Evolutionary conservation across 2,113 vertebrate species (phyloP), one percentile per base, ranked within the genome.

Genomic region (Corythoichthys intestinalis): DNA sequence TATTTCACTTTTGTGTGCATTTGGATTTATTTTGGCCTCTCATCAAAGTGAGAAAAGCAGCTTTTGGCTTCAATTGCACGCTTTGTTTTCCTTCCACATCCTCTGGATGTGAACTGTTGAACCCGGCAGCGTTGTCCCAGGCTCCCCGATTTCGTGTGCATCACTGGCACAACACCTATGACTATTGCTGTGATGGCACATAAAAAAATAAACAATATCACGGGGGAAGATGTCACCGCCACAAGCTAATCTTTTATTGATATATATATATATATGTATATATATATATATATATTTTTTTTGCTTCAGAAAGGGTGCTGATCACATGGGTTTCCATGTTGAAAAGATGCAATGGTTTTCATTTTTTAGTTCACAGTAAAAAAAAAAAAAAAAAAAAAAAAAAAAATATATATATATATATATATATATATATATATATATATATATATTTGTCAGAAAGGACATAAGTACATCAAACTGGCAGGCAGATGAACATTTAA

Each of bases 51-150:
- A 46, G 15, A 63, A 63, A 63, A 34, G n/a, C 10, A n/a, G 8
- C 37, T 10, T 58, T 61, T 61, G 17, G 38, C 9, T 44, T n/a
- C 6, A 6, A 7, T 44, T 9, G 17, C 59, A 6, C 9, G n/a
- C 17, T 61, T 63, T 62, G 39, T 62, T 63, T 63, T 47, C 20
- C 20, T 28, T 28, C 20, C 20, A 28, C 20, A 28, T 46, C 60
- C 20, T 63, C 10, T 46, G n/a, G 10, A 63, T 63, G n/a, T 63
- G 41, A 46, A 63, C n/a, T 63, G 41, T 46, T 47, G 39, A 63
- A 63, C 41, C 60, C 60, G 3, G n/a, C 60, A 46, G n/a, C 20
- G 10, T 2, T 47, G 60, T 46, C 39, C 37, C 60, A 46, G 4
- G 39, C 17, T 63, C 60, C 60, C 60, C 5, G 10, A 63, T 9